Base-by-base conservation (phyloP, 2,797 vertebrate species). In the Epinephelus malabaricus region DNA sequence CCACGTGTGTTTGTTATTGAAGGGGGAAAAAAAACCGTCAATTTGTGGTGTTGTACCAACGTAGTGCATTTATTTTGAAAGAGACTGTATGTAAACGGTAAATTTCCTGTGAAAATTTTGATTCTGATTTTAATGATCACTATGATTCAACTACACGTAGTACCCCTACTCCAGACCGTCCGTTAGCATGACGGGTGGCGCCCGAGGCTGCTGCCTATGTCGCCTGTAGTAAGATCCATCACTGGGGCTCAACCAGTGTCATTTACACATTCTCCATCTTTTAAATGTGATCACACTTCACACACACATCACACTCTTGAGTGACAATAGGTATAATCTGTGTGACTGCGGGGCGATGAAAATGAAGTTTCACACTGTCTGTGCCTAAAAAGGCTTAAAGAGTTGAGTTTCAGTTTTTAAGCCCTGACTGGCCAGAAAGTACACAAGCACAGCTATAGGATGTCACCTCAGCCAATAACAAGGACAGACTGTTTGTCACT, bases 401-500 rank as follows among this genome's bases (percentile, higher is more conserved):
- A 46, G 47, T 54, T 49, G 19, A 58, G 55, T 83, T 84, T 88
- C 71, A 55, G 18, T 61, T 70, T 60, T 18, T 59, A 79, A 76
- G 23, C 25, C 45, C 69, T 51, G 10, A 38, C 58, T 68, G 75
- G 23, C 12, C 45, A 51, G 56, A 43, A 19, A 68, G 40, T 49
- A 15, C 10, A 50, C 30, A 69, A 15, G 1, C 61, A 27, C 6
- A 43, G 59, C 49, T 76, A 55, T 50, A 72, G 56, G 55, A 73
- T 79, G 73, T 81, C 69, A 60, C 47, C 23, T 82, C 55, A 74
- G 76, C 79, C 54, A 80, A 69, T 63, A 53, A 67, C 59, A 84
- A 78, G 43, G 51, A 53, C 25, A 55, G 51, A 56, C 43, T 79
- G 80, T 76, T 76, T 88, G 81, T 82, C 73, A 73, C 73, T 59